Conservation (phyloP, 2,797 vertebrate genomes). For the Clarias platycephalus region DNA sequence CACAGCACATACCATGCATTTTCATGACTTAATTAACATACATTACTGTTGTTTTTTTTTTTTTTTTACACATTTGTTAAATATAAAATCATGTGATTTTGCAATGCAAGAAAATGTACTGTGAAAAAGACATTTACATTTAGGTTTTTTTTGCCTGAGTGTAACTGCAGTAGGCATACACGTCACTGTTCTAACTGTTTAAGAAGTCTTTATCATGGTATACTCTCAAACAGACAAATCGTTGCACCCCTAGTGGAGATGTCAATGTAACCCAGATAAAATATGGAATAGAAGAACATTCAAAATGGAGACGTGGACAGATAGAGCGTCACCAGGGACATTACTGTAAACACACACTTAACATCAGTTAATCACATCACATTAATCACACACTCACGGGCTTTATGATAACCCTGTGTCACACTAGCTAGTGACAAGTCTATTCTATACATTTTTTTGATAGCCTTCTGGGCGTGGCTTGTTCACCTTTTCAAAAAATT, state of each 20-base stretch:
- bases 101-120: not conserved
- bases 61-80: not conserved
- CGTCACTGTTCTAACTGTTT: not conserved
- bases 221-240: not conserved
- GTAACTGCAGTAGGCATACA: not conserved
- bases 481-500: too few relatives aligned
- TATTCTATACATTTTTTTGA: too few relatives aligned
- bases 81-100: not conserved
- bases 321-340: conserved; percentile 53
- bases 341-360: conserved; percentile 53
- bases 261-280: conserved; percentile 36
- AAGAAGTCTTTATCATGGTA: not conserved
- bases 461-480: not conserved
- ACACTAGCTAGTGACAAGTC: conserved; percentile 15
- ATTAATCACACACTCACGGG: conserved; percentile 10
- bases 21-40: not conserved
- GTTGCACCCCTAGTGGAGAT: conserved; percentile 28
- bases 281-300: conserved; percentile 27
- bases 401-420: conserved; percentile 7
- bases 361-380: not conserved
- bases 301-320: conserved; percentile 32
- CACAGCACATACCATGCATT: not conserved
- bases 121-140: not conserved
- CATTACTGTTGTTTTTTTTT: not conserved
- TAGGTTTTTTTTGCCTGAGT: not conserved